Base-by-base conservation (phyloP, 2,888 invertebrate species). In the Leptothorax acervorum region DNA sequence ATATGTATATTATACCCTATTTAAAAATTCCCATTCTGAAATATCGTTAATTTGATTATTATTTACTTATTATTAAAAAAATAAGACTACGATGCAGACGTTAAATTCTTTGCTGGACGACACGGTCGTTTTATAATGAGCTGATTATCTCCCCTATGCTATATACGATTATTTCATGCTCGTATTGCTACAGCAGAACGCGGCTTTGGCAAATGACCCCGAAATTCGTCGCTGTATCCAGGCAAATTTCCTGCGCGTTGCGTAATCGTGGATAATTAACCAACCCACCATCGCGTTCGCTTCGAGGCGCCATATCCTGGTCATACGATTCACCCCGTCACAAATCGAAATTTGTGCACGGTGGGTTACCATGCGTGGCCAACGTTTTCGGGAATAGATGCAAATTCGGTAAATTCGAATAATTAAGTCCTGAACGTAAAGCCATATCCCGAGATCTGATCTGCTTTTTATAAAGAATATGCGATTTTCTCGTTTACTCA, bases 111-210 rank as follows among this genome's bases (percentile, higher is more conserved):
- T 60, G 23, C 31, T 15, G n/a, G 12, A 48, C 8, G 23, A 0
- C 6, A 15, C 11, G 23, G 18, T 60, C 23, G 3, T 57, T 79
- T 55, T 45, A 35, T 71, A 60, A 71, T 35, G 12, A 71, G 23
- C 55, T 66, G 66, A 79, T 79, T 79, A 79, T 79, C 39, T 71
- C 23, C 8, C 35, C 84, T 84, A 74, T 35, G 35, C 84, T 83
- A 74, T 83, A 74, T 90, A 76, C 71, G 88, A 90, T 92, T 92
- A 92, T 91, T 91, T 91, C 23, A 23, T 90, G 86, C 87, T 86
- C 75, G 82, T 86, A 74, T 83, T 86, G 78, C 78, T 63, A 63
- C 75, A 70, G 75, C 83, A 65, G 73, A 31, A 60, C 65, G 76
- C 66, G 75, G 83, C 83, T 87, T 87, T 86, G 83, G 87, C 75